A percentile compares a stretch with the other conserved stretches of the same genome.
Conservation (phyloP, 1,140 invertebrate species). For the Cherax destructor region DNA sequence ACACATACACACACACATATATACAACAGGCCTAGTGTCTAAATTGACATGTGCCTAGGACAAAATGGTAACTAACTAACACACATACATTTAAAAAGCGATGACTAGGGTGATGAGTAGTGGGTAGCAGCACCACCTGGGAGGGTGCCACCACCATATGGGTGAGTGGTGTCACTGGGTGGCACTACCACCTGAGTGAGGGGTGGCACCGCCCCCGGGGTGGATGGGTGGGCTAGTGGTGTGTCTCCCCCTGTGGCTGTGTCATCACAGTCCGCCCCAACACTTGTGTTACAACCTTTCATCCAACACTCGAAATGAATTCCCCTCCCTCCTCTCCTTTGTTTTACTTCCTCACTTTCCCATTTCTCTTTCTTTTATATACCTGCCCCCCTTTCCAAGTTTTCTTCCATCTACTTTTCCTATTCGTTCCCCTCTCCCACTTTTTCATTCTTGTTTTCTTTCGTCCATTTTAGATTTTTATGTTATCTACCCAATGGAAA, state of each 20-base stretch:
- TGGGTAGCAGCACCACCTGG: background rate
- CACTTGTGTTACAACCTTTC: background rate
- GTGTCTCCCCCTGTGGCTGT: background rate
- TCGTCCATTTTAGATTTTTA: background rate
- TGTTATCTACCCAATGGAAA: background rate
- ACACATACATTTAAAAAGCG: too few relatives aligned
- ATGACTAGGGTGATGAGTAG: too few relatives aligned
- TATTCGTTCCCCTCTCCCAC: too few relatives aligned
- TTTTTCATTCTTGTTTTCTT: background rate
- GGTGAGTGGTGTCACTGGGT: background rate
- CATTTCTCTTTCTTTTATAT: too few relatives aligned
- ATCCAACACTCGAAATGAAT: background rate
- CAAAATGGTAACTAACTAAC: too few relatives aligned
- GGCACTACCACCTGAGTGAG: background rate
- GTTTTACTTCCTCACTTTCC: too few relatives aligned
- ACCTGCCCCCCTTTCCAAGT: background rate
- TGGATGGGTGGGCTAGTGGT: background rate
- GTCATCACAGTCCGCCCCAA: slow-evolving; percentile 5
- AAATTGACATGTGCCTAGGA: too few relatives aligned
- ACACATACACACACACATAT: too few relatives aligned
- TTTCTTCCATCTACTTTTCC: background rate
- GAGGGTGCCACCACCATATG: background rate
- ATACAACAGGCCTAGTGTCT: too few relatives aligned
- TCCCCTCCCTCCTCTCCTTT: background rate
- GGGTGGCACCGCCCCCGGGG: background rate